A percentile compares a stretch with the other conserved stretches of the same genome.
Conservation (phyloP, 1,140 invertebrate genomes). For the Drosophila arawakana region DNA sequence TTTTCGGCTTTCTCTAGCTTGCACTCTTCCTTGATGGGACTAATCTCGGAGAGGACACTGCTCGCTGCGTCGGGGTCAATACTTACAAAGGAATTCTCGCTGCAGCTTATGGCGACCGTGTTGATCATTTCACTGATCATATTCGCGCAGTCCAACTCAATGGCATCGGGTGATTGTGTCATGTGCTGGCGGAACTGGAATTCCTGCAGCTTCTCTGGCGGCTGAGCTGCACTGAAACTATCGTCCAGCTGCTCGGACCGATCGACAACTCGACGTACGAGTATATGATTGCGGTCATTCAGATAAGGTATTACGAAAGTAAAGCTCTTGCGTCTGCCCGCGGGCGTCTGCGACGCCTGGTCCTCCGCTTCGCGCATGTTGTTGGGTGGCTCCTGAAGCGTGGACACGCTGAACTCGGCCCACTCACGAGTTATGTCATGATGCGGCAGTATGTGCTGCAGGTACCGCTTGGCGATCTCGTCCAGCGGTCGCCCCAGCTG, state of each 20-base stretch:
- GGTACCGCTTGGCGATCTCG: conserved; percentile 78
- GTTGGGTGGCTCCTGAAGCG: conserved; percentile 52
- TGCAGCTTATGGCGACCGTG: conserved; percentile 81
- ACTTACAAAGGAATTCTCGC: conserved; percentile 76
- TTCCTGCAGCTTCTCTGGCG: conserved; percentile 37
- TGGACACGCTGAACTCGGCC: conserved; percentile 83
- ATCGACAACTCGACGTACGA: conserved; percentile 77
- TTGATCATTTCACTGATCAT: conserved; percentile 81
- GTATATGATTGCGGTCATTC: conserved; percentile 78
- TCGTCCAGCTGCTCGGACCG: conserved; percentile 73
- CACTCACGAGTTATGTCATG: conserved; percentile 79
- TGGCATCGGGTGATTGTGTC: conserved; percentile 13
- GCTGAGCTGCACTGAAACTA: conserved; percentile 50
- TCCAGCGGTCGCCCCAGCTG: conserved; percentile 69
- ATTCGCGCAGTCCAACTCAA: conserved; percentile 61
- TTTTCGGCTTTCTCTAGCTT: conserved; percentile 38
- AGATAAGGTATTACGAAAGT: conserved; percentile 79
- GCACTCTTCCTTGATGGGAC: conserved; percentile 39
- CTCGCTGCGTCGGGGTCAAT: conserved; percentile 49
- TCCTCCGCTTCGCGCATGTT: conserved; percentile 59
- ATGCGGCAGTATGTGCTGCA: conserved; percentile 78
- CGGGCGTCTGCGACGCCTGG: conserved; percentile 45
- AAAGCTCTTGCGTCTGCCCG: conserved; percentile 61
- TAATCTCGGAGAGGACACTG: not conserved
- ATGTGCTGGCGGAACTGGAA: conserved; percentile 49